These are phyloP conservation scores for Rhinichthys osculus DNA, from an alignment of 2,797 vertebrate genomes.

Conservation along the genomic window DNA sequence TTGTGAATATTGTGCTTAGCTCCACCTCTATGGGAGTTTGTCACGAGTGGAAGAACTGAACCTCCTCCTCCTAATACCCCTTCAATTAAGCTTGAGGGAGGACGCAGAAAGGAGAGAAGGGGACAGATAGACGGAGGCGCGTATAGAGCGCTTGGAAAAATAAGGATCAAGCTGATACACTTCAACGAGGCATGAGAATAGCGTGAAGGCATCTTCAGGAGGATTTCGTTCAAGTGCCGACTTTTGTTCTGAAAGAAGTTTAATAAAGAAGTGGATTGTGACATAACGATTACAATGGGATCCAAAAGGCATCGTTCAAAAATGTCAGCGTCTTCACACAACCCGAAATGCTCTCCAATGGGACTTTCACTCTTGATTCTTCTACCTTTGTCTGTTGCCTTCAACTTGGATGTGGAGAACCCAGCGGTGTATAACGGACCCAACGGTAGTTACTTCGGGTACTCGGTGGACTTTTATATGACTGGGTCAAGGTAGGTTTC, in stretches of 20 bases:
- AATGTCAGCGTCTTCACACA: conserved; percentile 62
- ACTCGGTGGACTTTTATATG: conserved; percentile 90
- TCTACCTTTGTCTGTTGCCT: conserved; percentile 75
- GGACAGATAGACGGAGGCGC: conserved; percentile 19
- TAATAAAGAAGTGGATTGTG: conserved; percentile 60
- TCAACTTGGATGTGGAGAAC: conserved; percentile 88
- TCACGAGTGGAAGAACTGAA: conserved; percentile 73
- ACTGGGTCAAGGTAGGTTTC: conserved; percentile 82
- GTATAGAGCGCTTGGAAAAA: conserved; percentile 65
- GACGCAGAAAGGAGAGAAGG: conserved; percentile 62
- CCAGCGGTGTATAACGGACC: conserved; percentile 85
- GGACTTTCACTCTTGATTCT: conserved; percentile 63
- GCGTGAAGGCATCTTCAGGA: conserved; percentile 40
- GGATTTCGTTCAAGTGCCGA: conserved; percentile 29
- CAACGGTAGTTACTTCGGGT: conserved; percentile 88
- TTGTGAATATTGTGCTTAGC: conserved; percentile 73
- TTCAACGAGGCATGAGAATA: conserved; percentile 67
- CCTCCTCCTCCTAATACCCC: conserved; percentile 65
- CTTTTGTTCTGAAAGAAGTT: conserved; percentile 49
- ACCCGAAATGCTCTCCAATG: conserved; percentile 57
- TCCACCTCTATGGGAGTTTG: conserved; percentile 74
- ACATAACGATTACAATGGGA: conserved; percentile 69
- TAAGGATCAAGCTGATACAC: conserved; percentile 53
- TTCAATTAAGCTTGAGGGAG: conserved; percentile 71
- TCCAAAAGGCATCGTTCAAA: conserved; percentile 65